Base-by-base conservation (phyloP, 2,113 vertebrate species). In the Cepphus grylle region DNA sequence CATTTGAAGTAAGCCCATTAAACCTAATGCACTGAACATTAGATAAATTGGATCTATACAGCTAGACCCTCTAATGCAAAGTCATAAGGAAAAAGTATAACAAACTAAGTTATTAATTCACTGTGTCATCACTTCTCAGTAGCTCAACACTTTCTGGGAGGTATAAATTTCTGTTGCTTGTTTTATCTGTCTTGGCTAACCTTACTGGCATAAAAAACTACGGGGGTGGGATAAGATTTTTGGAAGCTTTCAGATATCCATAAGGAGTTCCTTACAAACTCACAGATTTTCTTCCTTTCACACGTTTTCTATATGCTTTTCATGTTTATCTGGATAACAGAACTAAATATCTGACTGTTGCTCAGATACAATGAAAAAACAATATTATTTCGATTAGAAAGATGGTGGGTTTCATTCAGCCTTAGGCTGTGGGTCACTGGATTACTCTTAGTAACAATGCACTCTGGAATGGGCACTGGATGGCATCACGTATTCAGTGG, bases 41-140 rank as follows among this genome's bases (percentile, higher is more conserved):
- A 85, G 96, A 94, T 94, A 81, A 81, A 82, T 43, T 82, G 4
- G 17, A 8, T 71, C 79, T 90, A 13, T 47, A 82, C 17, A 81
- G 20, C n/a, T 76, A 82, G 27, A 4, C 40, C 25, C n/a, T 85
- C 36, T 67, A 93, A 58, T 66, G 27, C 30, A 81, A 94, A 87
- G 23, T 47, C 27, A 76, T 53, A 81, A 67, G 49, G 38, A 90
- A 92, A 91, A 94, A 84, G 65, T 66, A 55, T 29, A 87, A 93
- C 67, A 90, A 96, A 91, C 29, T 43, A 92, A 82, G 38, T 80
- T 63, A 85, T 89, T 95, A 88, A 93, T 77, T 97, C 62, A 76
- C 52, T 91, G 45, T 2, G 6, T 95, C 90, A 80, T 82, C 73
- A 58, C 69, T 81, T 88, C 52, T 74, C 80, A 90, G 53, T 38